These are phyloP conservation scores for Amphiprion percula DNA, from an alignment of 2,113 vertebrate species.

Conservation along the genomic window DNA sequence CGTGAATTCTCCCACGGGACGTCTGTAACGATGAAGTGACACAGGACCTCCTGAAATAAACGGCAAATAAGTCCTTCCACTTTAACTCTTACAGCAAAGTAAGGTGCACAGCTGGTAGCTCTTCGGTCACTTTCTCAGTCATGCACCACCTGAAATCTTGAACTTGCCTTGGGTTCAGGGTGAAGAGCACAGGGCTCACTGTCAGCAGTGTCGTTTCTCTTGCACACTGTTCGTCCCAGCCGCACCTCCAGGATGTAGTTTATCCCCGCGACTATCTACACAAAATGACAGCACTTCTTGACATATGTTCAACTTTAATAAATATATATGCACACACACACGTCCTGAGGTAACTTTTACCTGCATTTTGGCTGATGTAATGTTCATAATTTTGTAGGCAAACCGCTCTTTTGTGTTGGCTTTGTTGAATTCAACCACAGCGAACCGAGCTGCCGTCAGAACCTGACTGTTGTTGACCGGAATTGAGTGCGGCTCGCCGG, in stretches of 20 bases:
- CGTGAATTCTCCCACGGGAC: slow-evolving; percentile 30
- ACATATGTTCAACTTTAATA: background rate
- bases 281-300: background rate
- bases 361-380: slow-evolving; percentile 58
- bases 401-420: slow-evolving; percentile 2
- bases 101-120: no score
- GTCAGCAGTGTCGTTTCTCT: background rate
- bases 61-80: background rate
- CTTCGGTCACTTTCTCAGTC: background rate
- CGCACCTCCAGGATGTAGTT: slow-evolving; percentile 63
- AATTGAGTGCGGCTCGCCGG: slow-evolving; percentile 8
- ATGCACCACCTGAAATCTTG: background rate
- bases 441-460: slow-evolving; percentile 34
- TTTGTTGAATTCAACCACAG: slow-evolving; percentile 53
- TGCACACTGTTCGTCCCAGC: slow-evolving; percentile 40
- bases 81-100: background rate
- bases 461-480: background rate
- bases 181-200: slow-evolving; percentile 6
- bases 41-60: slow-evolving; percentile 59
- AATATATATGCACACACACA: background rate
- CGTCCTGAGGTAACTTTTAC: slow-evolving; percentile 26
- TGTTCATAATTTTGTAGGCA: slow-evolving; percentile 25
- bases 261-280: slow-evolving; percentile 52
- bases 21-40: slow-evolving; percentile 53
- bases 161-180: slow-evolving; percentile 44